These are phyloP conservation scores for Stenopsyche tienmushanensis DNA, from an alignment of 1,140 invertebrate genomes.

Conservation along the genomic window DNA sequence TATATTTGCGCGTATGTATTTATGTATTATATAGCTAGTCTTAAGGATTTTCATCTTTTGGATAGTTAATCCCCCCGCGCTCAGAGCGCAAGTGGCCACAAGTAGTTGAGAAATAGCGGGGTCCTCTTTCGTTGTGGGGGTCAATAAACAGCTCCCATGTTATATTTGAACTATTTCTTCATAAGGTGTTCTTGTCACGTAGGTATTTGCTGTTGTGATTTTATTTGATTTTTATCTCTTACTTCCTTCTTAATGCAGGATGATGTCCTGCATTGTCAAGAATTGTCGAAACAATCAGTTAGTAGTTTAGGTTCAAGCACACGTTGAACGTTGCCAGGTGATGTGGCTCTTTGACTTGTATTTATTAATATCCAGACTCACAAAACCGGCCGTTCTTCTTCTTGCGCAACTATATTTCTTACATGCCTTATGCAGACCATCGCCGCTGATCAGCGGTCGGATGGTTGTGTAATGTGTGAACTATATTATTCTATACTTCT, in stretches of 20 bases:
- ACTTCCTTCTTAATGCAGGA: slow-evolving; percentile 35
- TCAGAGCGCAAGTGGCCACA: too few relatives aligned
- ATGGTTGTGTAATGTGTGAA: too few relatives aligned
- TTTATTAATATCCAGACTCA: slow-evolving; percentile 8
- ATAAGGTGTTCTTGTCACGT: slow-evolving; percentile 37
- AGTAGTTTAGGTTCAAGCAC: slow-evolving; percentile 37
- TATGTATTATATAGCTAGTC: too few relatives aligned
- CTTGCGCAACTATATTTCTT: slow-evolving; percentile 40
- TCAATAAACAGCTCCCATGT: too few relatives aligned
- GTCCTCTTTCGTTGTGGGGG: too few relatives aligned
- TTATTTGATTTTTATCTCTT: slow-evolving; percentile 36
- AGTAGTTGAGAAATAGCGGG: too few relatives aligned
- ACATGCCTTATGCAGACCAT: background rate
- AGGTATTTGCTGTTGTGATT: slow-evolving; percentile 39
- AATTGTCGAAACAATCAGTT: slow-evolving; percentile 42
- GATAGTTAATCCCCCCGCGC: too few relatives aligned
- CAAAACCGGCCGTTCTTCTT: slow-evolving; percentile 16
- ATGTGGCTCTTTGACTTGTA: slow-evolving; percentile 13
- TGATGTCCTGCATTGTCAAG: slow-evolving; percentile 37
- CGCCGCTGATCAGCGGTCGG: background rate
- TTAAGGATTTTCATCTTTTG: too few relatives aligned
- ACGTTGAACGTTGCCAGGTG: slow-evolving; percentile 20
- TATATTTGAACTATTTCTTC: too few relatives aligned
- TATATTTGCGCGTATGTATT: too few relatives aligned
- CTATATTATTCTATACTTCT: slow-evolving; percentile 39